These are phyloP conservation scores for Cheirogaleus major DNA, from an alignment of 2,797 vertebrate genomes.

Conservation along the genomic window DNA sequence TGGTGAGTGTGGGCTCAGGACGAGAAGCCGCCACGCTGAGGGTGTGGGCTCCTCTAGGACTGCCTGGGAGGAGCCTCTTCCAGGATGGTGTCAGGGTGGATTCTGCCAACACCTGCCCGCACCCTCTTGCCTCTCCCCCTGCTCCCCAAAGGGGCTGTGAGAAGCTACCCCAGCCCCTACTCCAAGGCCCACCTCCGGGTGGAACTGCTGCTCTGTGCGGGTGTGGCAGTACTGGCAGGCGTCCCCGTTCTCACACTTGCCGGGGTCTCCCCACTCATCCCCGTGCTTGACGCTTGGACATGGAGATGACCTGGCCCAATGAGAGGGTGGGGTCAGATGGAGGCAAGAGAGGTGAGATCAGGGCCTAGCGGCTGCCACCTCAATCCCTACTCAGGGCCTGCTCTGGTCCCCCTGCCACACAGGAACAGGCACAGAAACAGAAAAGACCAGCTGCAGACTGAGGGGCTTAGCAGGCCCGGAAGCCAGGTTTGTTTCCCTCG, in stretches of 20 bases:
- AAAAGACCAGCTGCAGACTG: not conserved
- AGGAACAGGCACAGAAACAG: not conserved
- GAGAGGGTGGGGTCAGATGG: not conserved
- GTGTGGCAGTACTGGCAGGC: conserved; percentile 98
- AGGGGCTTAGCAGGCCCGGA: not conserved
- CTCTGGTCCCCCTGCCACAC: not conserved
- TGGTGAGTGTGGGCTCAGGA: not conserved
- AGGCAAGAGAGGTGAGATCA: not conserved
- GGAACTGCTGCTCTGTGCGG: conserved; percentile 98
- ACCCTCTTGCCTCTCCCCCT: not conserved
- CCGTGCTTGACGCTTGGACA: conserved; percentile 98
- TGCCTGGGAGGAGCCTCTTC: not conserved
- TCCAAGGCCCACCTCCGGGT: conserved; percentile 92
- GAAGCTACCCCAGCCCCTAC: not conserved
- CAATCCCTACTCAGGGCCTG: not conserved
- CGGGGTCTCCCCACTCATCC: conserved; percentile 99
- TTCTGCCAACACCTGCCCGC: not conserved
- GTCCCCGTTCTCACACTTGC: conserved; percentile 97
- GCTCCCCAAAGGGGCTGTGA: not conserved
- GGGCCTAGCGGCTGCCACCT: not conserved
- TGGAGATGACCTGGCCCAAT: conserved; percentile 91
- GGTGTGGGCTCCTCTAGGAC: not conserved
- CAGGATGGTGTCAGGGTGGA: not conserved
- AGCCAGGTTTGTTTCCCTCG: not conserved
- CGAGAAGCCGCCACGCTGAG: not conserved